Conservation (phyloP, 2,113 vertebrate genomes). For the Heliornis fulica region DNA sequence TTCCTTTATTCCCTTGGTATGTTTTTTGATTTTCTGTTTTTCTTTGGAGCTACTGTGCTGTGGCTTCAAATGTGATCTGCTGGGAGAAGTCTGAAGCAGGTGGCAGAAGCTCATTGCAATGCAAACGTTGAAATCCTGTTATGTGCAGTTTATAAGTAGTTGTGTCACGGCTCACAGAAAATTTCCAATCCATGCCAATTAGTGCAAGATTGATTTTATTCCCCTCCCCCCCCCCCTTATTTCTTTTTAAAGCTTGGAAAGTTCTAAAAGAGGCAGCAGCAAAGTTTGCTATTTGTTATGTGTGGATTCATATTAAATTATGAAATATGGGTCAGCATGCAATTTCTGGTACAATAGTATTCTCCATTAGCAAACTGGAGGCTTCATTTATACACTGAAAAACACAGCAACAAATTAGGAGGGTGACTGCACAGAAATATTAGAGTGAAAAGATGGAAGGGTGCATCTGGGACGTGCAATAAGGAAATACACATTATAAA, state of each 20-base stretch:
- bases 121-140: background rate
- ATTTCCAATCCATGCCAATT: slow-evolving; percentile 13
- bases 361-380: slow-evolving; percentile 51
- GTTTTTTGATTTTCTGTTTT: background rate
- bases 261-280: slow-evolving; percentile 9
- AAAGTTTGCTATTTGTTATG: background rate
- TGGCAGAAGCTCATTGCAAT: background rate
- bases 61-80: background rate
- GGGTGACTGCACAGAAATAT: slow-evolving; percentile 61
- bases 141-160: background rate
- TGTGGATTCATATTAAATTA: slow-evolving; percentile 7
- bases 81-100: background rate
- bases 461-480: slow-evolving; percentile 24
- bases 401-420: slow-evolving; percentile 51
- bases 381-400: slow-evolving; percentile 52
- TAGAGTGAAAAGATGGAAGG: slow-evolving; percentile 50
- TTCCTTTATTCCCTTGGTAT: background rate
- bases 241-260: background rate
- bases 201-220: background rate
- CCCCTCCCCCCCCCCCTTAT: background rate
- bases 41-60: background rate
- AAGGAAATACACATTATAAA: slow-evolving; percentile 58
- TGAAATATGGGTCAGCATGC: slow-evolving; percentile 25
- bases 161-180: slow-evolving; percentile 7
- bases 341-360: background rate